Evolutionary conservation across 2,113 vertebrate species (phyloP).

Genomic region (Dicentrarchus labrax): DNA sequence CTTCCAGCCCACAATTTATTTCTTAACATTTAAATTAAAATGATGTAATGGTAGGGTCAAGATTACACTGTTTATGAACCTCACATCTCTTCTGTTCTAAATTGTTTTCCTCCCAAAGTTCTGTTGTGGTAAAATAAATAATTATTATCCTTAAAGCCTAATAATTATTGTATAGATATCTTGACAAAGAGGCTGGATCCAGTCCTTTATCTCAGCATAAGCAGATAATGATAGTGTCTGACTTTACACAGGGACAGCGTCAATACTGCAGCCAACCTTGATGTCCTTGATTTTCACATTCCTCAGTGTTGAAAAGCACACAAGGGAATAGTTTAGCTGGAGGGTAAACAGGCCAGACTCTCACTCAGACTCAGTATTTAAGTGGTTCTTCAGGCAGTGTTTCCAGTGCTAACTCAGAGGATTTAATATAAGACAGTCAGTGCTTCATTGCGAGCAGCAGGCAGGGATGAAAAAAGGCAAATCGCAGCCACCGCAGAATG

Average conservation of each 20-base stretch:
- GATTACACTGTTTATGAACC: background rate
- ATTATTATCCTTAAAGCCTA: background rate
- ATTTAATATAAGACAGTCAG: slow-evolving; percentile 35
- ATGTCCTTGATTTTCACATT: slow-evolving; percentile 61
- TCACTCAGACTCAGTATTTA: slow-evolving; percentile 14
- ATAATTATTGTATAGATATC: slow-evolving; percentile 11
- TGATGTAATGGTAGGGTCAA: background rate
- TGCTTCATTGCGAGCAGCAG: slow-evolving; percentile 43
- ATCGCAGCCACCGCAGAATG: slow-evolving; percentile 38
- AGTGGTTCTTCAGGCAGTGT: slow-evolving; percentile 59
- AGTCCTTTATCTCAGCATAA: slow-evolving; percentile 55
- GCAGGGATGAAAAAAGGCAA: background rate
- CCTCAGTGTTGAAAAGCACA: slow-evolving; percentile 61
- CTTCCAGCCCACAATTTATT: background rate
- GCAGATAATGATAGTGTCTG: slow-evolving; percentile 56
- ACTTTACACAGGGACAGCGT: slow-evolving; percentile 60
- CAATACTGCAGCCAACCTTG: slow-evolving; percentile 46
- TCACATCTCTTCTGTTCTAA: slow-evolving; percentile 13
- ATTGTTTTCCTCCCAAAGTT: background rate
- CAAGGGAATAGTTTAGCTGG: slow-evolving; percentile 55
- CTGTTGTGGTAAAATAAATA: background rate
- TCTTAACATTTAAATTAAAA: background rate
- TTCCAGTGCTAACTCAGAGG: slow-evolving; percentile 13
- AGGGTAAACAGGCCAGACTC: slow-evolving; percentile 61
- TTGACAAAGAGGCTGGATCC: slow-evolving; percentile 17